phyloP scores from a whole-genome alignment of 2,113 vertebrate genomes.

The Uria lomvia region DNA sequence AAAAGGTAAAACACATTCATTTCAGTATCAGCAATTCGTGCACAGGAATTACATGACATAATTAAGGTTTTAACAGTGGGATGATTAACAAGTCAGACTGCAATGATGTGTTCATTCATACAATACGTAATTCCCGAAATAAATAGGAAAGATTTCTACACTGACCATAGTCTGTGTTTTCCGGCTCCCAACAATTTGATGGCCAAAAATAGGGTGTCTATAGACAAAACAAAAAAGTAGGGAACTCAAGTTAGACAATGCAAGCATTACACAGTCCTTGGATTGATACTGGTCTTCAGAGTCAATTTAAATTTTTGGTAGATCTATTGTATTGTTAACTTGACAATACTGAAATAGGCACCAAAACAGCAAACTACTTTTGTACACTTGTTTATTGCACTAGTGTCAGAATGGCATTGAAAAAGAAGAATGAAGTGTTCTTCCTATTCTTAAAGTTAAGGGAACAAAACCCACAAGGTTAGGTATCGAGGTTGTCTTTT shows the following conservation, averaged over 20 bases:
- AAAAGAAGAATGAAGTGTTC: background rate
- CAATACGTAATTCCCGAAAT: background rate
- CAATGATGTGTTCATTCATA: background rate
- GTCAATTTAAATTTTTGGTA: background rate
- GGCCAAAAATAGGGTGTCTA: conserved; percentile 99
- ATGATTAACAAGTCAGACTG: conserved; percentile 2
- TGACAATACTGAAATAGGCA: background rate
- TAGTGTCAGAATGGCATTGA: background rate
- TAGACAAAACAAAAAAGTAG: conserved; percentile 34
- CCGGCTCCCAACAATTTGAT: conserved; percentile 98
- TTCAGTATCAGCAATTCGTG: conserved; percentile 20
- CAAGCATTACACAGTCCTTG: background rate
- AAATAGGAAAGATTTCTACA: conserved; percentile 50
- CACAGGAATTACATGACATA: background rate
- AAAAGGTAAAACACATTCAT: background rate
- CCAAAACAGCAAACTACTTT: background rate
- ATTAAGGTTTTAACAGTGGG: background rate
- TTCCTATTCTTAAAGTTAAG: background rate
- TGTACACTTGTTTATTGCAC: background rate
- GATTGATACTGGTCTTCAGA: background rate
- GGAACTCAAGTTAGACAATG: conserved; percentile 57
- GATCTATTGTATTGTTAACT: background rate
- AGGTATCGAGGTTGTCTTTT: background rate
- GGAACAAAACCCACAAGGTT: background rate
- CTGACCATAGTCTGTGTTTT: conserved; percentile 98